Conservation (phyloP, 1,140 invertebrate genomes). For the Cydia fagiglandana region DNA sequence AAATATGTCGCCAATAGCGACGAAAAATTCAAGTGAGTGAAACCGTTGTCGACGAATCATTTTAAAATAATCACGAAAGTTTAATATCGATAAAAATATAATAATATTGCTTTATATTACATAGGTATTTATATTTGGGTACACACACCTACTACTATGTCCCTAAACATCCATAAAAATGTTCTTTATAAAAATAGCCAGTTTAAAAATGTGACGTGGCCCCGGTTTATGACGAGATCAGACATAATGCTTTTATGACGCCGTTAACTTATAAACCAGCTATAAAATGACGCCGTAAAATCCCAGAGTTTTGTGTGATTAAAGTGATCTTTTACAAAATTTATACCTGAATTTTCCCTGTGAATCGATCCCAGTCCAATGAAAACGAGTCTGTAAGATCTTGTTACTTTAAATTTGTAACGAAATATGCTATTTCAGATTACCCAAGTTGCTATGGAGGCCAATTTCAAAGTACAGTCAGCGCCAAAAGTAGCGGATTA, state of each 20-base stretch:
- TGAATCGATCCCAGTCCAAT: no score
- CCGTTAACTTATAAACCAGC: neutral
- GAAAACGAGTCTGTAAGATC: neutral
- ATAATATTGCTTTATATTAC: no score
- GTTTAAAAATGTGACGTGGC: neutral
- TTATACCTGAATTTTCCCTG: neutral
- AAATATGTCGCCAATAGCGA: no score
- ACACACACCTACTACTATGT: no score
- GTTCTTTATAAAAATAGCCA: neutral
- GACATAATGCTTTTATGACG: neutral
- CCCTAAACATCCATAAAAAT: neutral
- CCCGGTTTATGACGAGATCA: neutral
- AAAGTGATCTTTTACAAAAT: constrained; percentile 15
- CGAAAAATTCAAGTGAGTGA: no score
- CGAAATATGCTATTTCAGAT: neutral
- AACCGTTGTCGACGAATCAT: no score
- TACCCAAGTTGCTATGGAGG: neutral
- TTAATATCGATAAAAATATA: no score
- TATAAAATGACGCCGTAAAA: neutral
- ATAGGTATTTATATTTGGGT: no score
- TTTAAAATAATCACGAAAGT: no score
- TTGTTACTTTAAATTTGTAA: neutral
- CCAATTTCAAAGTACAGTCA: no score
- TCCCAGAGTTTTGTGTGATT: neutral
- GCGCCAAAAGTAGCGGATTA: no score